Evolutionary conservation across 2,888 invertebrate species (phyloP).

Genomic region (Watsonalla cultraria): DNA sequence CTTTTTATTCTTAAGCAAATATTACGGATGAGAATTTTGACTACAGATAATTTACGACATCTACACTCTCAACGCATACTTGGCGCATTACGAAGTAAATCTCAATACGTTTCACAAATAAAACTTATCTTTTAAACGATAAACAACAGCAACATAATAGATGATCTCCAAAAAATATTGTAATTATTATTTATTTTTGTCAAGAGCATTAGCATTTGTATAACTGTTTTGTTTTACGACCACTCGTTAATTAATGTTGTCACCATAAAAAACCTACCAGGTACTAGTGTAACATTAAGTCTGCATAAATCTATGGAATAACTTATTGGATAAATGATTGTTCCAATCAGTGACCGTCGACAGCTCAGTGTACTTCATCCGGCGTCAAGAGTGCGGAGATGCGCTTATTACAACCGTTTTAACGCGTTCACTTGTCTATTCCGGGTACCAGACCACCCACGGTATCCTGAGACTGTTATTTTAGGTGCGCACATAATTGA

Average conservation of each 20-base stretch:
- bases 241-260: not conserved
- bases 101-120: too few species aligned
- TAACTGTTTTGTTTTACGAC: not conserved
- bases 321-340: slow-evolving; percentile 23
- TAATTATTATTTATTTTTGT: too few species aligned
- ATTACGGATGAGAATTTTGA: slow-evolving; percentile 45
- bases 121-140: too few species aligned
- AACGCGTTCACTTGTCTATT: slow-evolving; percentile 54
- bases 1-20: slow-evolving; percentile 48
- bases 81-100: too few species aligned
- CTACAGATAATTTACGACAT: too few species aligned
- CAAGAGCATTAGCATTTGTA: not conserved
- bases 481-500: slow-evolving; percentile 72
- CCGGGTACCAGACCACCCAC: slow-evolving; percentile 59
- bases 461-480: slow-evolving; percentile 52
- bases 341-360: slow-evolving; percentile 27
- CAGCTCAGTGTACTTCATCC: slow-evolving; percentile 32
- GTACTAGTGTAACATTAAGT: too few species aligned
- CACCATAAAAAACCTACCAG: too few species aligned
- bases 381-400: slow-evolving; percentile 31
- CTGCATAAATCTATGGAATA: slow-evolving; percentile 7
- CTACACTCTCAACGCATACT: too few species aligned
- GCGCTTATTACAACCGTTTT: slow-evolving; percentile 47
- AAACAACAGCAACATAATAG: too few species aligned
- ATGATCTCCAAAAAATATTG: too few species aligned